Percentiles rank a stretch among this genome's conserved stretches.
phyloP scores from a whole-genome alignment of 2,888 invertebrate genomes.

The Acheta domesticus region DNA sequence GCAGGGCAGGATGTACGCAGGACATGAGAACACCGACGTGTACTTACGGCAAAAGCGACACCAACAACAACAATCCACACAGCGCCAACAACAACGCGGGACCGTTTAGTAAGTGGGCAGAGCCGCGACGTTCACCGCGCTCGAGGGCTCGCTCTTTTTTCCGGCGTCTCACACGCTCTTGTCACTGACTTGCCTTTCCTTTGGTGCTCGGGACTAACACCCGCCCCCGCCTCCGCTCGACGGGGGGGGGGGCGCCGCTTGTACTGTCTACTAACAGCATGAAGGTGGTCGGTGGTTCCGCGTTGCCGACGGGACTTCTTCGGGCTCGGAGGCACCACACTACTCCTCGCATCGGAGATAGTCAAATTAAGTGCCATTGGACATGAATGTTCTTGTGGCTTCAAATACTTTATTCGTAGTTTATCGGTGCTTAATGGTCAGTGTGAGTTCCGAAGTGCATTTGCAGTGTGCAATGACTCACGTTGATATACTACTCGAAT shows the following conservation, averaged over 20 bases:
- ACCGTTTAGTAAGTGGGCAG: background rate
- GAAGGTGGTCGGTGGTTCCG: background rate
- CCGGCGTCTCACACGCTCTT: background rate
- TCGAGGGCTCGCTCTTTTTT: no score
- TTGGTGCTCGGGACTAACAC: background rate
- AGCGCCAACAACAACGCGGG: constrained; percentile 19
- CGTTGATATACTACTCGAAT: no score
- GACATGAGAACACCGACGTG: constrained; percentile 32
- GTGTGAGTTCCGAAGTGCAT: no score
- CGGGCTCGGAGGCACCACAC: no score
- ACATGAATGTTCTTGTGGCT: no score
- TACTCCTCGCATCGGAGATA: no score
- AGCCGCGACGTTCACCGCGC: background rate
- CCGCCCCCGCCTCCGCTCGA: background rate
- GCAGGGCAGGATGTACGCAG: constrained; percentile 28
- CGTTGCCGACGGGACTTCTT: no score
- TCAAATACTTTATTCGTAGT: no score
- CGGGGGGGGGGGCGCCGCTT: constrained; percentile 4
- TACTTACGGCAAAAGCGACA: constrained; percentile 23
- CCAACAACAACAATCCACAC: constrained; percentile 29
- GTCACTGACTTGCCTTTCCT: background rate
- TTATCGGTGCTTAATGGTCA: no score
- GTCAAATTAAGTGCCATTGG: no score
- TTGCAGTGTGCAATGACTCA: no score
- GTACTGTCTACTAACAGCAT: background rate